Percentiles rank a stretch among this genome's conserved stretches.
phyloP scores from a whole-genome alignment of 2,113 vertebrate genomes.

The Myotis lucifugus region DNA sequence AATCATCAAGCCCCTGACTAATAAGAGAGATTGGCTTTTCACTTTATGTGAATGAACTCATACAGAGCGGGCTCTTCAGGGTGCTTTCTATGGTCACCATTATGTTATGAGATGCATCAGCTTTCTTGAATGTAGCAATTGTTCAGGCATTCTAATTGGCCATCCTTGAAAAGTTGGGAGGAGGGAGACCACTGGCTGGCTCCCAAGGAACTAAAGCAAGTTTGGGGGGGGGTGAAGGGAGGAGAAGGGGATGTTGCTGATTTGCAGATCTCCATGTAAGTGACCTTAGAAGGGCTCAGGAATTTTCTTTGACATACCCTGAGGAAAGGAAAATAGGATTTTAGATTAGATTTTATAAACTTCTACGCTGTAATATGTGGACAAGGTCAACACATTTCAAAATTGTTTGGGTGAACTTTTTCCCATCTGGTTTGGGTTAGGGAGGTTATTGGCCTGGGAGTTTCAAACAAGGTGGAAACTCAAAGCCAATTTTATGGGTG shows the following conservation, averaged over 20 bases:
- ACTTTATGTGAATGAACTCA: not conserved
- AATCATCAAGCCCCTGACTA: not conserved
- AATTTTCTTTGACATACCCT: slow-evolving; percentile 53
- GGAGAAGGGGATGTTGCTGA: not conserved
- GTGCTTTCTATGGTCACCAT: not conserved
- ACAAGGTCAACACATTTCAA: slow-evolving; percentile 61
- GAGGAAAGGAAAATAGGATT: slow-evolving; percentile 57
- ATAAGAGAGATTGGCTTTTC: not conserved
- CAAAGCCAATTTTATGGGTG: slow-evolving; percentile 76
- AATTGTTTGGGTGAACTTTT: slow-evolving; percentile 72
- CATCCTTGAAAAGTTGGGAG: not conserved
- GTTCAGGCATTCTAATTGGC: not conserved
- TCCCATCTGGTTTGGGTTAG: slow-evolving; percentile 75
- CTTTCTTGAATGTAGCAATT: not conserved
- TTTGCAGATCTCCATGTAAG: not conserved
- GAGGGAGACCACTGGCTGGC: not conserved
- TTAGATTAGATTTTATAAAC: slow-evolving; percentile 57
- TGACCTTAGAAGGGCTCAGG: slow-evolving; percentile 26
- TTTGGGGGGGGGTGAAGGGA: not conserved
- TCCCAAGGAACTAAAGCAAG: not conserved
- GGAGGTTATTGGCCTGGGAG: slow-evolving; percentile 63
- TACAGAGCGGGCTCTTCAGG: not conserved
- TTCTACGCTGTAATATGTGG: slow-evolving; percentile 42
- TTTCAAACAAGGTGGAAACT: slow-evolving; percentile 77
- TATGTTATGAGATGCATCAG: not conserved